These are phyloP conservation scores for Petaurus breviceps DNA, from an alignment of 2,113 vertebrate species.

Conservation along the genomic window DNA sequence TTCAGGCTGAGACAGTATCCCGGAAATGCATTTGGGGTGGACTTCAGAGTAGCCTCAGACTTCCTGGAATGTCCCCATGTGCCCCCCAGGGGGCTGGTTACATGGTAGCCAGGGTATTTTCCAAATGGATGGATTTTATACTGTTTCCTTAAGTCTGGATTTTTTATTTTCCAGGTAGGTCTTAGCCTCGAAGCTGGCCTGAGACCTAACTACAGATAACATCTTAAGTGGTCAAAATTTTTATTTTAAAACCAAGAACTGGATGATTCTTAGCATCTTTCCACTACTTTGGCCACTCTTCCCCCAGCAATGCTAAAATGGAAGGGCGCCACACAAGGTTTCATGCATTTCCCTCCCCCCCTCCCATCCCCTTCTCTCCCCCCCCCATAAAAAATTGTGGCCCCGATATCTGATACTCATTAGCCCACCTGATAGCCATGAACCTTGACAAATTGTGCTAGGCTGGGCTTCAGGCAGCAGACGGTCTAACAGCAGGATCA, in stretches of 20 bases:
- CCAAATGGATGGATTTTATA: not conserved
- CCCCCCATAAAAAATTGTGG: not conserved
- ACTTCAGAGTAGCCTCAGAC: not conserved
- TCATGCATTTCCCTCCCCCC: not conserved
- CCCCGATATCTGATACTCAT: not conserved
- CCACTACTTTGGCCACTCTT: not conserved
- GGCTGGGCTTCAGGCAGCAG: not conserved
- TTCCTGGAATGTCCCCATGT: not conserved
- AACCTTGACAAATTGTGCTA: too few relatives aligned
- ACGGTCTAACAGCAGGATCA: not conserved
- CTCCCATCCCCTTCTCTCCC: too few relatives aligned
- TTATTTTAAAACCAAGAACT: not conserved
- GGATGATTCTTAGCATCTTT: not conserved
- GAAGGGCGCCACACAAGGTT: not conserved
- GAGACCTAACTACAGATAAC: not conserved
- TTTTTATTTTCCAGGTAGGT: not conserved
- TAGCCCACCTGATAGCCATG: not conserved
- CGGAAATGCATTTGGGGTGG: slow-evolving; percentile 34
- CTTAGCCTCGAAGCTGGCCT: not conserved
- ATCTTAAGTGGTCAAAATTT: not conserved
- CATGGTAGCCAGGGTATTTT: not conserved
- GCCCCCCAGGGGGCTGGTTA: not conserved
- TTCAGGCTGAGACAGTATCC: slow-evolving; percentile 51
- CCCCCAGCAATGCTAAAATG: not conserved
- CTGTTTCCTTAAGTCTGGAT: not conserved